phyloP scores from a whole-genome alignment of 1,140 invertebrate species.

The Prorops nasuta region DNA sequence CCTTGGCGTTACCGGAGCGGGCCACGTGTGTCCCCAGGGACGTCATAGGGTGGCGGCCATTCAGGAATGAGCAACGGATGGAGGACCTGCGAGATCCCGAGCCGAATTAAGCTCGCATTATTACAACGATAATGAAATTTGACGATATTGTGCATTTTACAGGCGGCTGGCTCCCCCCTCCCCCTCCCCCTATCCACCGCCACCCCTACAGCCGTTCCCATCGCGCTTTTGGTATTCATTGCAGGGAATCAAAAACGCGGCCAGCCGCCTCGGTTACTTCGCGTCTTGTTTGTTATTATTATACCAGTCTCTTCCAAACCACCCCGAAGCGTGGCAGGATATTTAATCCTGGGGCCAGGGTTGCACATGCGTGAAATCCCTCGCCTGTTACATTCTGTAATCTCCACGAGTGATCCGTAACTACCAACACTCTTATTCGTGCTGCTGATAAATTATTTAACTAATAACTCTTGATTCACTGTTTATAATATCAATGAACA shows the following conservation, averaged over 20 bases:
- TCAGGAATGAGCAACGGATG: slow-evolving; percentile 14
- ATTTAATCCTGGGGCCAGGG: slow-evolving; percentile 32
- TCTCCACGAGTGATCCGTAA: slow-evolving; percentile 26
- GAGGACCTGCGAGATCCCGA: slow-evolving; percentile 14
- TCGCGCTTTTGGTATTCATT: slow-evolving; percentile 27
- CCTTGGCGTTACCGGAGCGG: too few species aligned
- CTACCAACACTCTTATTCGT: too few species aligned
- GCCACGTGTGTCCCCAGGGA: slow-evolving; percentile 16
- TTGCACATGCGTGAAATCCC: slow-evolving; percentile 43
- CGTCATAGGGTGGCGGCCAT: slow-evolving; percentile 23
- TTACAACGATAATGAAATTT: slow-evolving; percentile 57
- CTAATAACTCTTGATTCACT: too few species aligned
- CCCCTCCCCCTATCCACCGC: slow-evolving; percentile 1
- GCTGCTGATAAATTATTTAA: too few species aligned
- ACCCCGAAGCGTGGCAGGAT: slow-evolving; percentile 19
- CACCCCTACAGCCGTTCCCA: not conserved
- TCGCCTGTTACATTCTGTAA: slow-evolving; percentile 37
- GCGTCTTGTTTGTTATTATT: slow-evolving; percentile 28
- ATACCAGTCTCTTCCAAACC: slow-evolving; percentile 8
- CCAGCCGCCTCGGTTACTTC: slow-evolving; percentile 32
- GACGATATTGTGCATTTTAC: slow-evolving; percentile 56
- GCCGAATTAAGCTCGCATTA: slow-evolving; percentile 52
- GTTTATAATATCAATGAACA: too few species aligned
- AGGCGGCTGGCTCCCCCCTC: slow-evolving; percentile 25
- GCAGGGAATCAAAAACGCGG: slow-evolving; percentile 43